Conservation (phyloP, 1,140 invertebrate genomes). For the Antheraea pernyi region DNA sequence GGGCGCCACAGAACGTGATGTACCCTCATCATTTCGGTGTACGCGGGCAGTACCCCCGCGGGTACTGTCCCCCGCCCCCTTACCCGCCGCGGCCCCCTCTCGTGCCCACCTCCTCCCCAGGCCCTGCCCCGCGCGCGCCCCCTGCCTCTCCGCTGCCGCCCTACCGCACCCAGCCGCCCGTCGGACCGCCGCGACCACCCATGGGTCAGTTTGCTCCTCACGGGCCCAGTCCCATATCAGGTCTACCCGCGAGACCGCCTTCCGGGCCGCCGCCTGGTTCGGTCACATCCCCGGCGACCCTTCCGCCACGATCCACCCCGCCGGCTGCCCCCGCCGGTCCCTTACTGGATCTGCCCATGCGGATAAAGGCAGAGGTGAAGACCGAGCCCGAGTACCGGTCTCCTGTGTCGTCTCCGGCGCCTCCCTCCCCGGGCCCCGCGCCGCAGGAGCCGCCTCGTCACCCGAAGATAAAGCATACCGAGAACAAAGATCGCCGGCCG, state of each 20-base stretch:
- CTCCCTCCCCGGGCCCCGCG: slow-evolving; percentile 41
- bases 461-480: slow-evolving; percentile 68
- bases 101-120: slow-evolving; percentile 18
- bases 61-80: slow-evolving; percentile 18
- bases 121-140: slow-evolving; percentile 18
- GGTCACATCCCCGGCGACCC: neutral
- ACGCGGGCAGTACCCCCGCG: slow-evolving; percentile 29
- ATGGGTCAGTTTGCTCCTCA: neutral
- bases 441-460: slow-evolving; percentile 47
- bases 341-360: slow-evolving; percentile 38
- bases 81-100: slow-evolving; percentile 17
- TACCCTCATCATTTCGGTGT: slow-evolving; percentile 29
- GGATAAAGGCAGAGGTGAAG: slow-evolving; percentile 64
- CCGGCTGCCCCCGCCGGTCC: slow-evolving; percentile 20
- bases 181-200: neutral
- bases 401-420: slow-evolving; percentile 41
- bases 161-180: slow-evolving; percentile 19
- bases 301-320: slow-evolving; percentile 18
- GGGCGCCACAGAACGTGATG: slow-evolving; percentile 39
- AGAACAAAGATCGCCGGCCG: slow-evolving; percentile 58
- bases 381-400: slow-evolving; percentile 63
- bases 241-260: neutral
- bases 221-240: neutral
- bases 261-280: neutral
- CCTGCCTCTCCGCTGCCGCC: neutral